Evolutionary conservation across 1,140 invertebrate species (phyloP).

Genomic region (Halyomorpha halys): DNA sequence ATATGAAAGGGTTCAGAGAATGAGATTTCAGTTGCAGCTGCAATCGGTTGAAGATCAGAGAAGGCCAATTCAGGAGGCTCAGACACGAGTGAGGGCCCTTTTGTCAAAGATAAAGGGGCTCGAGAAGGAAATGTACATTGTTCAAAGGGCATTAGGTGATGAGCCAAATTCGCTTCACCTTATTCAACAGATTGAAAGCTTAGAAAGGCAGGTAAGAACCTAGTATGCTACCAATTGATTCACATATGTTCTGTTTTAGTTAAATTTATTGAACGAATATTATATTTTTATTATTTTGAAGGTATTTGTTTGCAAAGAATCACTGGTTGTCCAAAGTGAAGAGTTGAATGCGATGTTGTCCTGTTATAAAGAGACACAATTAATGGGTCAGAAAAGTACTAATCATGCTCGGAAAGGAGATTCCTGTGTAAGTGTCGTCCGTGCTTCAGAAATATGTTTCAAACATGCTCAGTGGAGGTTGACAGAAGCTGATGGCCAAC

Average conservation of each 20-base stretch:
- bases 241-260: too few species aligned
- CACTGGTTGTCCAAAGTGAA: conserved; percentile 73
- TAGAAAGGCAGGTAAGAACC: conserved; percentile 47
- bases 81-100: conserved; percentile 71
- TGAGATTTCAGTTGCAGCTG: conserved; percentile 86
- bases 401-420: conserved; percentile 41
- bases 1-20: conserved; percentile 74
- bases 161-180: conserved; percentile 47
- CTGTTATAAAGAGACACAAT: conserved; percentile 79
- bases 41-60: conserved; percentile 82
- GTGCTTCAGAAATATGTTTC: conserved; percentile 95
- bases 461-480: conserved; percentile 97
- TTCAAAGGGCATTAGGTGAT: conserved; percentile 58
- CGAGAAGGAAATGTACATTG: conserved; percentile 83
- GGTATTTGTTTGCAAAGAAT: conserved; percentile 84
- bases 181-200: conserved; percentile 50
- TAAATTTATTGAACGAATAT: neutral
- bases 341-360: conserved; percentile 74
- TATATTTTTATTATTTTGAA: conserved; percentile 33
- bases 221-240: too few species aligned
- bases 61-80: conserved; percentile 80
- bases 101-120: conserved; percentile 68
- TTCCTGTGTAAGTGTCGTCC: conserved; percentile 62
- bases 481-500: conserved; percentile 93
- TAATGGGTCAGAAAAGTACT: conserved; percentile 49